Evolutionary conservation across 1,140 invertebrate genomes (phyloP), one percentile per base, ranked within the genome.

Genomic region (Drosophila mojavensis): DNA sequence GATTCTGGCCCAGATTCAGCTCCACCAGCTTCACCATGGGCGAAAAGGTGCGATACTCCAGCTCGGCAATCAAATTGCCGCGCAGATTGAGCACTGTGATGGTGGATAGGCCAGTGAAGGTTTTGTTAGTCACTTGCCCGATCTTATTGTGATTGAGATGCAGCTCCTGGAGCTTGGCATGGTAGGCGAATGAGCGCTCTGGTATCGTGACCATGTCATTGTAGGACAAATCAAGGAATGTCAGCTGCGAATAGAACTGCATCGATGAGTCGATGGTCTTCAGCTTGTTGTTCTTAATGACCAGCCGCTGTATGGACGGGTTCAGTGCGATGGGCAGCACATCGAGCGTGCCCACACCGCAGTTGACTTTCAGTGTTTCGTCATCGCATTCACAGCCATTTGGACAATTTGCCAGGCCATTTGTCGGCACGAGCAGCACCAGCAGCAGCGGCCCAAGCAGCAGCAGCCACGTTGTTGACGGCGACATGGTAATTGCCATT

Each of bases 301-400:
- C 95, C 61, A 97, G 94, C 24, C 96, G 94, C 91, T 97, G 96
- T 60, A 98, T 96, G 76, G 96, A 96, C 3, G 97, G 97, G 93
- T 98, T 98, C 47, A 98, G 93, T 1, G 97, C 96, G 76, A 98
- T 98, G 41, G 97, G 97, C 48, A 98, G 95, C 13, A 97, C 96
- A 92, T 98, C 97, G 45, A 98, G 93, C 68, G 96, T 96, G 76
- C 96, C 97, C 82, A 95, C 95, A 73, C 97, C 95, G 92, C 97
- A 98, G 54, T 95, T 95, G 0, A 98, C 97, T n/a, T 97, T 95
- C 56, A 97, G 94, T 0, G 95, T 97, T 56, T 97, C 96, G 81
- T 98, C 97, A 92, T 98, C 96, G 93, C 97, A 98, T 88, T 93
- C 95, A 92, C 97, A 98, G 59, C 95, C 95, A 65, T 91, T 94